Percentiles rank a stretch among this genome's conserved stretches.
phyloP scores from a whole-genome alignment of 2,888 invertebrate genomes.

The Tetragnatha montana region DNA sequence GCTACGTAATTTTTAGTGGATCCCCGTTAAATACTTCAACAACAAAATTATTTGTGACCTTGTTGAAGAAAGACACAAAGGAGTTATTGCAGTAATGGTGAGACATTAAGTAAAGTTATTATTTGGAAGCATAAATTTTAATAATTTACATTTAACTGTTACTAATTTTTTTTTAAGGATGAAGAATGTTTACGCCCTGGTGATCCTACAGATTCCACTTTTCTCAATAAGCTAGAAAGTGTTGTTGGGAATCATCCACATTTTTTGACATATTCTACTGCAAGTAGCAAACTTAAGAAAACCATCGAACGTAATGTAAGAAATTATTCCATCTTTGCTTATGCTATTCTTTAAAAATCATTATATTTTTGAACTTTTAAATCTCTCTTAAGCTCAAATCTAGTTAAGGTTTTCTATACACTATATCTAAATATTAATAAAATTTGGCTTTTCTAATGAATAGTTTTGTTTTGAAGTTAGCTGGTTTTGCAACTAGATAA shows the following conservation, averaged over 20 bases:
- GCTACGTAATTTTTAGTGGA: slow-evolving; percentile 80
- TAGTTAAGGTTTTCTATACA: too few relatives aligned
- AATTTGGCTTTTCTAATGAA: too few relatives aligned
- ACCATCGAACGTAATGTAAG: slow-evolving; percentile 87
- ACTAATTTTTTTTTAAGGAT: slow-evolving; percentile 78
- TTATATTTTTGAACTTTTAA: too few relatives aligned
- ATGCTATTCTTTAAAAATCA: neutral
- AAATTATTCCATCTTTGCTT: neutral
- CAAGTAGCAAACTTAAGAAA: slow-evolving; percentile 85
- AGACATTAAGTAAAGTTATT: slow-evolving; percentile 49
- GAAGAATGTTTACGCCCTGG: slow-evolving; percentile 95
- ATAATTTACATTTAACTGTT: neutral
- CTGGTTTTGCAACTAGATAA: too few relatives aligned
- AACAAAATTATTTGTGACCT: slow-evolving; percentile 95
- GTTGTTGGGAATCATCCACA: slow-evolving; percentile 86
- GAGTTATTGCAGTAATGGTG: slow-evolving; percentile 77
- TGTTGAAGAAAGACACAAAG: slow-evolving; percentile 91
- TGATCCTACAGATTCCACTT: slow-evolving; percentile 87
- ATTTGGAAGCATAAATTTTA: neutral
- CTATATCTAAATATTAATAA: too few relatives aligned
- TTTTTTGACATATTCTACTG: slow-evolving; percentile 88
- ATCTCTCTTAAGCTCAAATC: too few relatives aligned
- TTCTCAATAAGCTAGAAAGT: slow-evolving; percentile 87
- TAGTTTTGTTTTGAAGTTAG: too few relatives aligned
- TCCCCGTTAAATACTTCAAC: slow-evolving; percentile 90